Evolutionary conservation across 2,113 vertebrate genomes (phyloP), one percentile per base, ranked within the genome.

Genomic region (Hymenochirus boettgeri): DNA sequence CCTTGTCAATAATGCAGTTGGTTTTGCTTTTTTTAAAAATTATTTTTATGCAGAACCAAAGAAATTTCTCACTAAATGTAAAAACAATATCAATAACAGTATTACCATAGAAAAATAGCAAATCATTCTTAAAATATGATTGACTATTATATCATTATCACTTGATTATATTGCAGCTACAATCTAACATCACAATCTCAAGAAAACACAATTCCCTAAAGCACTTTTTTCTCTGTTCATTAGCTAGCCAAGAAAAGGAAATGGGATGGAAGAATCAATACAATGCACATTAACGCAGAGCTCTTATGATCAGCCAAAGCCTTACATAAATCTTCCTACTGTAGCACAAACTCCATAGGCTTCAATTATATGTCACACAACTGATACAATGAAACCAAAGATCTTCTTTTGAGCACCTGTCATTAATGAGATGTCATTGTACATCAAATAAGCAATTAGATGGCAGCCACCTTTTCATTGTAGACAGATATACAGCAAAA

Each of bases 231-330:
- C 56, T 53, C 47, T 60, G 8, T 71, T 71, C 51, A 65, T 71
- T 66, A 65, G 39, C 8, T 10, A 71, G 51, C 62, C 57, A 33
- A 33, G 42, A 65, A 65, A n/a, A 65, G 62, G 70, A 71, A 71
- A 71, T 61, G 57, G 70, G 57, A 71, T 65, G 57, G 47, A 26
- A 55, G 39, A 61, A 71, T 71, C 62, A 31, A 71, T 71, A 61
- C 31, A 61, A 42, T 57, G 27, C 70, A 66, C 63, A 42, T 57
- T 71, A 39, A 33, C 42, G 45, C 13, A 51, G 57, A 61, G 62
- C 57, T 69, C 65, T 69, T 69, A 69, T 60, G 57, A 60, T 69
- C 65, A 24, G 57, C 52, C 23, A 61, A 66, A 61, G 4, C 54
- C 39, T 37, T 22, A 46, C 29, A 66, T 50, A 66, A 60, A 61